phyloP scores from a whole-genome alignment of 2,797 vertebrate genomes.

The Bovichtus diacanthus region DNA sequence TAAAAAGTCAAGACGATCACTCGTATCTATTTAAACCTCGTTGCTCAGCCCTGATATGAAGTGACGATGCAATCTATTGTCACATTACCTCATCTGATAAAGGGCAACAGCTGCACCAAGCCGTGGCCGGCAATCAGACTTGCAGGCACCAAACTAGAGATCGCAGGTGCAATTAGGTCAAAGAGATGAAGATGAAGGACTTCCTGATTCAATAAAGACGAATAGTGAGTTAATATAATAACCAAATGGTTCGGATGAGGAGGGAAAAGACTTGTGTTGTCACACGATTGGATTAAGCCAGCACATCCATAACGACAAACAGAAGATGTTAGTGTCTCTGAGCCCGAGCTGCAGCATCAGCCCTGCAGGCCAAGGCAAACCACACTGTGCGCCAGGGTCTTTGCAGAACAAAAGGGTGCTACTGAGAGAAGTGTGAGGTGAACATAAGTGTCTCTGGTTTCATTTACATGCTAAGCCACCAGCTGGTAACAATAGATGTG shows the following conservation, averaged over 20 bases:
- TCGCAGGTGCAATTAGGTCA: constrained; percentile 1
- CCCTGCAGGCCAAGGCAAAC: constrained; percentile 28
- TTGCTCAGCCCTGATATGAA: background rate
- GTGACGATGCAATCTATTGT: constrained; percentile 15
- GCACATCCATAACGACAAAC: constrained; percentile 2
- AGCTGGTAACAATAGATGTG: background rate
- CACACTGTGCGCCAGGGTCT: constrained; percentile 46
- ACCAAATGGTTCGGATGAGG: constrained; percentile 1
- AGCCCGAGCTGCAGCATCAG: background rate
- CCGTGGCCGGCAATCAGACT: constrained; percentile 22
- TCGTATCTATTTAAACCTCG: background rate
- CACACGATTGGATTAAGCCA: constrained; percentile 9
- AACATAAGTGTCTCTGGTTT: constrained; percentile 35
- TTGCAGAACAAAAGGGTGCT: constrained; percentile 24
- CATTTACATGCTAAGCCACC: constrained; percentile 21
- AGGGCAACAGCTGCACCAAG: constrained; percentile 25
- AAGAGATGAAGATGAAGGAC: background rate
- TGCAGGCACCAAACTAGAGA: constrained; percentile 37
- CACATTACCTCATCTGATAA: constrained; percentile 39
- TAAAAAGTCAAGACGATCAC: background rate
- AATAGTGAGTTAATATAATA: constrained; percentile 13
- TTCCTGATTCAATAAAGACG: background rate
- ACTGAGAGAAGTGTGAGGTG: constrained; percentile 53
- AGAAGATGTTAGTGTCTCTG: constrained; percentile 31
- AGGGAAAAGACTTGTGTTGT: background rate